Base-by-base conservation (phyloP, 1,140 invertebrate genomes). In the Drosophila dunni region DNA sequence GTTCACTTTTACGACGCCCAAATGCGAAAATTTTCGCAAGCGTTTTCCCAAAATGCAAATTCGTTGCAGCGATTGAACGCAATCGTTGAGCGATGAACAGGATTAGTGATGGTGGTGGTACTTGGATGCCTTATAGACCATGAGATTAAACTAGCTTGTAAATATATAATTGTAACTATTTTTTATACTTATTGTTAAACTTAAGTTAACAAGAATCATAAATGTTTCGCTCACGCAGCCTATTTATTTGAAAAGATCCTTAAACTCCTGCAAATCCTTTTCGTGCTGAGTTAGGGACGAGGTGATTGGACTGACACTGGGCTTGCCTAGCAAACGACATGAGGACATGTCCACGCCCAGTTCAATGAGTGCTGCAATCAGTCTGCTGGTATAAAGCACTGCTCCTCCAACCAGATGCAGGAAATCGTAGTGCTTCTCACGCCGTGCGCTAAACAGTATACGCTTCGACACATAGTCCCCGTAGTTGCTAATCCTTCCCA, bases 381-480 rank as follows among this genome's bases (percentile, higher is more conserved):
- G 62, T 75, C 93, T 93, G 2, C 94, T 94, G 5, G 95, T 93
- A 53, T 94, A 94, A 1, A 96, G 53, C 11, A 95, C 79, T n/a
- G 93, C 94, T 2, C 95, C 95, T 2, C 93, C 92, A 68, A 96
- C 92, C 11, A 95, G 72, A 56, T 93, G 92, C 9, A 94, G 90
- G 88, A 94, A 96, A 2, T 92, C 79, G 33, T 83, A 81, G n/a
- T 93, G 84, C 13, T 92, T 93, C 6, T 81, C 77, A 11, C 93
- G 92, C 29, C 92, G 90, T 63, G 94, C 94, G 65, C 91, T 93
- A 54, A 95, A 94, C 9, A 95, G 81, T 13, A 96, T 92, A 29
- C 95, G 93, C 88, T 96, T 95, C 74, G 94, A 95, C 9, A 95
- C 92, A 86, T 94, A 96, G 72, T 94, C 93, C 4, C 93, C 93